Percentiles rank a stretch among this genome's conserved stretches.
Conservation (phyloP, 2,888 invertebrate genomes). For the Imbricaverruca yamaguchii region DNA sequence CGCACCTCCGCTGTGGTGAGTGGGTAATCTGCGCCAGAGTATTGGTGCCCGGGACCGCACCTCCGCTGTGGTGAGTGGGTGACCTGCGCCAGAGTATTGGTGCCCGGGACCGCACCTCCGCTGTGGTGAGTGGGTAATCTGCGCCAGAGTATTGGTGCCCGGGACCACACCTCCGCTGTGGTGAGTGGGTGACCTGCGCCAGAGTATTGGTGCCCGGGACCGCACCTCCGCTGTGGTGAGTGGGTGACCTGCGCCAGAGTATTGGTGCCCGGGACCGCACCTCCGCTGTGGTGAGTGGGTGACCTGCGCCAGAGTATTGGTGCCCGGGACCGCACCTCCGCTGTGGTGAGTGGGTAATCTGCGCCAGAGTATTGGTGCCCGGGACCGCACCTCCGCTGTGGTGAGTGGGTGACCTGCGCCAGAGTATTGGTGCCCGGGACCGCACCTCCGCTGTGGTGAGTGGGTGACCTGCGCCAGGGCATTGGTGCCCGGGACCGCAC, state of each 20-base stretch:
- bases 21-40: constrained; percentile 33
- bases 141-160: not conserved
- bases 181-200: constrained; percentile 46
- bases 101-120: no score
- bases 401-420: constrained; percentile 46
- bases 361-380: not conserved
- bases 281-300: constrained; percentile 57
- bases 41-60: not conserved
- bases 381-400: no score
- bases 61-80: constrained; percentile 57
- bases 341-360: constrained; percentile 51
- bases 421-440: not conserved
- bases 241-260: constrained; percentile 33
- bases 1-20: no score
- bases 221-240: no score
- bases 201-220: not conserved
- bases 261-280: not conserved
- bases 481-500: not conserved
- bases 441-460: no score
- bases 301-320: not conserved
- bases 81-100: not conserved
- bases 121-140: constrained; percentile 51
- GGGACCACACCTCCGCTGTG: no score
- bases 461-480: constrained; percentile 33
- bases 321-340: no score